Evolutionary conservation across 1,140 invertebrate species (phyloP).

Genomic region (Spodoptera frugiperda): DNA sequence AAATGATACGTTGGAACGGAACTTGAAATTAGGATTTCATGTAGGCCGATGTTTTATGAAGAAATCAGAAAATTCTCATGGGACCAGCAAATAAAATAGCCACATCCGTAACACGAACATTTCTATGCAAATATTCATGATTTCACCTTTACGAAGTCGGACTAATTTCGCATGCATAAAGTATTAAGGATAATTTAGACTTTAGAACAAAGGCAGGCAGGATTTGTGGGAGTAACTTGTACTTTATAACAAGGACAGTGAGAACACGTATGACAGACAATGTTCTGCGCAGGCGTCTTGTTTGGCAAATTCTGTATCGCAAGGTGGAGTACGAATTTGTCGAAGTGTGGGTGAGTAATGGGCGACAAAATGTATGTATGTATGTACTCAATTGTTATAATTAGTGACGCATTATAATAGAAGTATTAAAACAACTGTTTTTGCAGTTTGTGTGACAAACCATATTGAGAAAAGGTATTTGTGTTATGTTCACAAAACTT

Average conservation of each 20-base stretch:
- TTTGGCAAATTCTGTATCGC: slow-evolving; percentile 58
- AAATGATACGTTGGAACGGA: neutral
- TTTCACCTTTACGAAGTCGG: slow-evolving; percentile 12
- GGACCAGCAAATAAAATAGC: slow-evolving; percentile 6
- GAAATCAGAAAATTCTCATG: slow-evolving; percentile 16
- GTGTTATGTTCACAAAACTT: no score
- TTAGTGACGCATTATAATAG: slow-evolving; percentile 60
- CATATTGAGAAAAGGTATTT: no score
- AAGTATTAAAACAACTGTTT: slow-evolving; percentile 53
- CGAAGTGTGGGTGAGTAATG: slow-evolving; percentile 62
- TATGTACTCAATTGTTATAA: slow-evolving; percentile 51
- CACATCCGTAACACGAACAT: slow-evolving; percentile 4
- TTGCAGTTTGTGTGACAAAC: neutral
- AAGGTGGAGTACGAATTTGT: slow-evolving; percentile 34
- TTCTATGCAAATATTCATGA: slow-evolving; percentile 14
- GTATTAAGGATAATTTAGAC: neutral
- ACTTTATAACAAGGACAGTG: slow-evolving; percentile 49
- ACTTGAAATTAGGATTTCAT: neutral
- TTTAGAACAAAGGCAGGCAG: slow-evolving; percentile 1
- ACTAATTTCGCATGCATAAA: neutral
- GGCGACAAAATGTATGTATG: slow-evolving; percentile 49
- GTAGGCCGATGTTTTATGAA: neutral
- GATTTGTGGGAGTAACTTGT: slow-evolving; percentile 28
- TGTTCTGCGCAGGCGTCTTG: slow-evolving; percentile 50
- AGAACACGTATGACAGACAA: slow-evolving; percentile 47